A percentile compares a stretch with the other conserved stretches of the same genome.
Conservation (phyloP, 2,888 invertebrate genomes). For the Cosmopolites sordidus region DNA sequence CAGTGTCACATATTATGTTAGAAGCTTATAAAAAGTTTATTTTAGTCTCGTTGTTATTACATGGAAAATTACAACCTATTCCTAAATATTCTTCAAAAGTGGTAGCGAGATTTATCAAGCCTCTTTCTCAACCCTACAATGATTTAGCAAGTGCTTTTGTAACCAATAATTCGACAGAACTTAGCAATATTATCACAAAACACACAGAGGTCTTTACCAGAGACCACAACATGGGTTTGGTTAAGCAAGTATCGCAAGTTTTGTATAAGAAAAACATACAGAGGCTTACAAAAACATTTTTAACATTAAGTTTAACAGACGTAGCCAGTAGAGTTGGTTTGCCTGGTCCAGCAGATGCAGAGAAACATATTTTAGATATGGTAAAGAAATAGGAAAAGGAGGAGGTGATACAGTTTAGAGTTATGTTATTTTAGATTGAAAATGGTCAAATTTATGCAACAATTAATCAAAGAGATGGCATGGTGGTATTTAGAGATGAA, state of each 20-base stretch:
- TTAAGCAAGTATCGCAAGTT: conserved; percentile 81
- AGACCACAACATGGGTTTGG: conserved; percentile 74
- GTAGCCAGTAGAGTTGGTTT: conserved; percentile 87
- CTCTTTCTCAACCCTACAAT: conserved; percentile 80
- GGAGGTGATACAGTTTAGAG: too few relatives aligned
- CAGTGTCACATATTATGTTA: conserved; percentile 94
- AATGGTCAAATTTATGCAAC: conserved; percentile 95
- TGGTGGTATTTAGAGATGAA: conserved; percentile 94
- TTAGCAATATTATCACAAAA: conserved; percentile 66
- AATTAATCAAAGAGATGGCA: conserved; percentile 96
- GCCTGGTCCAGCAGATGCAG: conserved; percentile 80
- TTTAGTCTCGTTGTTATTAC: conserved; percentile 82
- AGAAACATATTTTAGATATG: conserved; percentile 92
- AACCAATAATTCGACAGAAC: conserved; percentile 66
- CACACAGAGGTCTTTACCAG: conserved; percentile 76
- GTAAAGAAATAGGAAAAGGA: too few relatives aligned
- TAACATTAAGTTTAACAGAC: conserved; percentile 83
- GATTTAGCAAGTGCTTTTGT: conserved; percentile 82
- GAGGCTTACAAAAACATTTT: conserved; percentile 89
- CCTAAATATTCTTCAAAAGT: conserved; percentile 93
- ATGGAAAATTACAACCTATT: conserved; percentile 79
- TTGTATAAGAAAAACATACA: conserved; percentile 96
- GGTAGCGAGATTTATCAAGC: conserved; percentile 79
- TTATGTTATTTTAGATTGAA: conserved; percentile 68
- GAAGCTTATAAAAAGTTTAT: conserved; percentile 97